Base-by-base conservation (phyloP, 2,888 invertebrate species). In the Colostygia pectinataria region DNA sequence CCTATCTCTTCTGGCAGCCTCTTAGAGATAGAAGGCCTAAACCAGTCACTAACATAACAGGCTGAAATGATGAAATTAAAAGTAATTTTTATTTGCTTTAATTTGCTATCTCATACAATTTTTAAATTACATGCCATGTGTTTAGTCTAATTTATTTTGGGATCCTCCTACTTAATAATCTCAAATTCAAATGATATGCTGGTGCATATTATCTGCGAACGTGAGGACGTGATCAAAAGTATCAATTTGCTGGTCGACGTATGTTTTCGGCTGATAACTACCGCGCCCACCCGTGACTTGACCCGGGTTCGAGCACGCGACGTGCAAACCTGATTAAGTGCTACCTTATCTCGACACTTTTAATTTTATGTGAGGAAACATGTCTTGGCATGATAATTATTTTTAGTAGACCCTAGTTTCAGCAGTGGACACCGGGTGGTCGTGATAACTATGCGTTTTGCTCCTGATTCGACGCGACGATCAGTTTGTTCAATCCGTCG, bases 291-390 rank as follows among this genome's bases (percentile, higher is more conserved):
- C 50, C 45, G 43, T 45, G 47, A 46, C 50, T 36, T 53, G 53
- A 49, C 49, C 52, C 59, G 41, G 14, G 40, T 20, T 31, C 32
- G 31, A 57, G 53, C 60, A 59, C 59, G 58, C 59, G 60, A 45
- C 57, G 53, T 38, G 36, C 52, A 14, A 48, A 53, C 53, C 23
- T 32, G 34, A 54, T 53, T n/a, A 37, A 39, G 24, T 32, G 39
- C 36, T 46, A 50, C 39, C 38, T 45, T 47, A 18, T 52, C 39
- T 49, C 42, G 39, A 34, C 2, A 36, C 43, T 31, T 18, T 7
- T 27, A 10, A 23, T 43, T 39, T 29, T 46, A 38, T 27, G 23
- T 20, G 25, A 20, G 24, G 20, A 18, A 38, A 7, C 10, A 25
- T n/a, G n/a, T n/a, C n/a, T n/a, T n/a, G n/a, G n/a, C n/a, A n/a